Base-by-base conservation (phyloP, 1,140 invertebrate species). In the Macrotrachela quadricornifera region DNA sequence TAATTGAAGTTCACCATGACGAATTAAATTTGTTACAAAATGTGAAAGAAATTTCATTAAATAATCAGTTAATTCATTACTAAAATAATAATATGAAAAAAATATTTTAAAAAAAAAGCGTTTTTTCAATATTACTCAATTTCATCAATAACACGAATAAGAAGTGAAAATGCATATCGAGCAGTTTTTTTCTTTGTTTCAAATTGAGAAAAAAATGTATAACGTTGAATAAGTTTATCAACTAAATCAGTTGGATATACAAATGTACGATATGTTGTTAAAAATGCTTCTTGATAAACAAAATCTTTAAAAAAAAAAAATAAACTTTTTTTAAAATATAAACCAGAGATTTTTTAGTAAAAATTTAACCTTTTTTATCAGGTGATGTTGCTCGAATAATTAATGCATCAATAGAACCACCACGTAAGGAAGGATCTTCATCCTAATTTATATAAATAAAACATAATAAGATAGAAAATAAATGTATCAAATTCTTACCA, bases 221-320 rank as follows among this genome's bases (percentile, higher is more conserved):
- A 83, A 56, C 90, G 77, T 64, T 80, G 78, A 59, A 85, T 78
- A 42, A 95, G 71, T 67, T 90, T 88, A 61, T 79, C 77, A 57
- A 95, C 80, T 54, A 94, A 73, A 56, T 83, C 81, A 51, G 79
- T 68, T n/a, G 88, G 84, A 46, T 80, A 74, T 61, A 94, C 79
- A 71, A 94, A 92, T 53, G 87, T 94, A 59, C 90, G 76, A 69
- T 94, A 96, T 42, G 88, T 95, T 18, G 85, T 86, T 57, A 95
- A 76, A 70, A 95, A 96, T 40, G 88, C 87, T 74, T 94, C 87
- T 75, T 90, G 85, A 72, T 88, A 94, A 64, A 83, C 75, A 67
- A 85, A 85, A 71, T 86, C 85, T 85, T n/a, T n/a, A n/a, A n/a
- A n/a, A 73, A 36, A 55, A 58, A 59, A 51, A 41, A 18, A 57